phyloP scores from a whole-genome alignment of 2,888 invertebrate species.

The Notodromas monacha region DNA sequence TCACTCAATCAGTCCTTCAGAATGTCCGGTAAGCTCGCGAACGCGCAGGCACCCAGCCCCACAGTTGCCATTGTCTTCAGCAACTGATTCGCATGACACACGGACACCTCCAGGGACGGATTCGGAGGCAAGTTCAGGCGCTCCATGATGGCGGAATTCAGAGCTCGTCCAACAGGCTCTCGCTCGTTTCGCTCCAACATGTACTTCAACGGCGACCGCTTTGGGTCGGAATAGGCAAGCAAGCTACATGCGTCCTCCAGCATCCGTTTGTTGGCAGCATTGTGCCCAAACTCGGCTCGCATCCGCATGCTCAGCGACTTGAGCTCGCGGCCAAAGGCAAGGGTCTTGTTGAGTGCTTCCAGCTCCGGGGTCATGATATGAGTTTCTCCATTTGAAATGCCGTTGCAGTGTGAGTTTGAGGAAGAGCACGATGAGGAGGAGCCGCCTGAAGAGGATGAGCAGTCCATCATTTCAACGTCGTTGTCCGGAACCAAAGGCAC shows the following conservation, averaged over 20 bases:
- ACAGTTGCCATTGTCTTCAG: constrained; percentile 51
- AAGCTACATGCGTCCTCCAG: constrained; percentile 90
- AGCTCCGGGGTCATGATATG: too few species aligned
- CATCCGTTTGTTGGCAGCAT: constrained; percentile 56
- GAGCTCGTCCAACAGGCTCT: constrained; percentile 71
- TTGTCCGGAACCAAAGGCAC: too few species aligned
- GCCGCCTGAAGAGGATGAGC: too few species aligned
- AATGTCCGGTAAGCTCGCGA: too few species aligned
- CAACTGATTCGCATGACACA: constrained; percentile 58
- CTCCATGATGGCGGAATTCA: constrained; percentile 78
- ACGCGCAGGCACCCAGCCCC: constrained; percentile 72
- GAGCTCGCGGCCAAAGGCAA: constrained; percentile 71
- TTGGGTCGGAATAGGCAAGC: constrained; percentile 85
- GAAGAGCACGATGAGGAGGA: too few species aligned
- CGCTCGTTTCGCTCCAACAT: constrained; percentile 75
- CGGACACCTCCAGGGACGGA: constrained; percentile 68
- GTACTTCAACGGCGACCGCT: constrained; percentile 85
- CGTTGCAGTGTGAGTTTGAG: too few species aligned
- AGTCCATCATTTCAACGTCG: too few species aligned
- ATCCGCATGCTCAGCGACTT: constrained; percentile 62
- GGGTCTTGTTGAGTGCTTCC: too few species aligned
- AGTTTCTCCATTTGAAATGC: too few species aligned
- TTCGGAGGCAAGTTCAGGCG: constrained; percentile 59
- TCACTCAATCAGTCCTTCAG: too few species aligned
- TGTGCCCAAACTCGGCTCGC: constrained; percentile 43